Evolutionary conservation across 1,140 invertebrate genomes (phyloP).

Genomic region (Pseudomyrmex gracilis): DNA sequence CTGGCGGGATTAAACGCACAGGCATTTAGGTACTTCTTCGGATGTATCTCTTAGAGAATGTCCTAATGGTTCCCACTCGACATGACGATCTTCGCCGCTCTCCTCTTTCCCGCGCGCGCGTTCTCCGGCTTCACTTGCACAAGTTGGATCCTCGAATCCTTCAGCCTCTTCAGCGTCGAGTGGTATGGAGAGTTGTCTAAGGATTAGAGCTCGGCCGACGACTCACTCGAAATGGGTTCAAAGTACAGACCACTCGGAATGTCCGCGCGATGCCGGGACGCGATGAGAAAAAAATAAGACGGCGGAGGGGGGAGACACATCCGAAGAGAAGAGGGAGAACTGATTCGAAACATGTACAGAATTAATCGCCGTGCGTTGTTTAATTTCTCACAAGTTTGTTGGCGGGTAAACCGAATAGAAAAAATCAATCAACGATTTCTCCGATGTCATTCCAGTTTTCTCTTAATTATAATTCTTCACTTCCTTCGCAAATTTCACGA

Average conservation of each 20-base stretch:
- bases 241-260: conserved; percentile 62
- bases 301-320: too few relatives aligned
- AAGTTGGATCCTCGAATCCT: conserved; percentile 67
- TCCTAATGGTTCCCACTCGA: conserved; percentile 66
- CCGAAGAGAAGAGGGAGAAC: background rate
- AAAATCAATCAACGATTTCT: background rate
- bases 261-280: conserved; percentile 57
- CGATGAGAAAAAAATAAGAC: conserved; percentile 68
- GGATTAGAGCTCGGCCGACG: conserved; percentile 72
- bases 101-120: conserved; percentile 37
- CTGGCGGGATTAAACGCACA: conserved; percentile 43
- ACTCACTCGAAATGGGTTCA: conserved; percentile 68
- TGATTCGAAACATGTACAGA: background rate
- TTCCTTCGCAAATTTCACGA: too few relatives aligned
- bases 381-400: background rate
- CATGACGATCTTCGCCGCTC: conserved; percentile 52
- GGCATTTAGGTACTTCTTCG: conserved; percentile 62
- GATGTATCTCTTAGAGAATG: conserved; percentile 62
- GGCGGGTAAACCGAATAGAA: background rate
- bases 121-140: conserved; percentile 52
- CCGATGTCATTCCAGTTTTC: background rate
- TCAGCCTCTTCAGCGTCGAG: conserved; percentile 70
- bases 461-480: background rate
- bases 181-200: conserved; percentile 74
- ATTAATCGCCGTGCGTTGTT: background rate